Conservation (phyloP, 2,888 invertebrate species). For the Esperia sulphurella region DNA sequence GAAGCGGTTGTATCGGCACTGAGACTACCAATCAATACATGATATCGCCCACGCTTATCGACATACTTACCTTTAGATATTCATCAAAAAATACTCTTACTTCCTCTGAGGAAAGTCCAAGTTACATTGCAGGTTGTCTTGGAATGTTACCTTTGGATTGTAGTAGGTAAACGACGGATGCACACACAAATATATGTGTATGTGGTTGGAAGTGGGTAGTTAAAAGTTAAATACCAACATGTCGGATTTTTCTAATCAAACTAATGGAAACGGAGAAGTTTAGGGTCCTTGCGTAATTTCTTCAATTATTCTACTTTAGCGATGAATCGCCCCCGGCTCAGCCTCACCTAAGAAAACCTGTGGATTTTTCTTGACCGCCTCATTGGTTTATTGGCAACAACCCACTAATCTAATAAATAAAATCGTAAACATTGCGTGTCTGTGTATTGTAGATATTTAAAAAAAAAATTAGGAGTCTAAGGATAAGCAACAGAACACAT, state of each 20-base stretch:
- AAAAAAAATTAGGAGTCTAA: no score
- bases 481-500: no score
- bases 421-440: no score
- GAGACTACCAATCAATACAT: slow-evolving; percentile 73
- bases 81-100: slow-evolving; percentile 28
- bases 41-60: slow-evolving; percentile 28
- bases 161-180: slow-evolving; percentile 37
- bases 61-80: slow-evolving; percentile 26
- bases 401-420: no score
- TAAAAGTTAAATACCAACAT: slow-evolving; percentile 72
- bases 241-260: slow-evolving; percentile 66
- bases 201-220: slow-evolving; percentile 52
- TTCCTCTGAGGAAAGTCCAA: slow-evolving; percentile 14
- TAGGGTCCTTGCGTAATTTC: slow-evolving; percentile 41
- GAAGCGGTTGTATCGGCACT: slow-evolving; percentile 70
- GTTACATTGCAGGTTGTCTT: slow-evolving; percentile 14
- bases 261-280: slow-evolving; percentile 60
- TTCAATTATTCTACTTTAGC: slow-evolving; percentile 26
- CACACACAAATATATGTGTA: slow-evolving; percentile 35
- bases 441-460: no score
- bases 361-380: no score
- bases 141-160: slow-evolving; percentile 36
- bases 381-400: no score
- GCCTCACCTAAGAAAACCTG: no score
- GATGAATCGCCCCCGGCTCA: neutral